Percentiles rank a stretch among this genome's conserved stretches.
Evolutionary conservation across 2,888 invertebrate species (phyloP).

Genomic region (Aphidoletes aphidimyza): DNA sequence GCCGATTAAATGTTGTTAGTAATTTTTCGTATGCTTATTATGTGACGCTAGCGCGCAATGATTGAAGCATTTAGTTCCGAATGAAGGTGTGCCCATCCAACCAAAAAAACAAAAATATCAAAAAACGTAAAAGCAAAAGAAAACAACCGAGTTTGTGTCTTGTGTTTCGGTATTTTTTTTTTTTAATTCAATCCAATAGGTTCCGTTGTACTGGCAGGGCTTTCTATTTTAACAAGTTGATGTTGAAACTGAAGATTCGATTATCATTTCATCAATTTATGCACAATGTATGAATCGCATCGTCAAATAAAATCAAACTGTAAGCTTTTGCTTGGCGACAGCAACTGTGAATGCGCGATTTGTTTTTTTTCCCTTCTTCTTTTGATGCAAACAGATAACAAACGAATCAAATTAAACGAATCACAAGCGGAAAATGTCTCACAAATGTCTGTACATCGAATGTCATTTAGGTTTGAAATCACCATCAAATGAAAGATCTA

Average conservation of each 20-base stretch:
- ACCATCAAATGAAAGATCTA: background rate
- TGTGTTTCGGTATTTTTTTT: background rate
- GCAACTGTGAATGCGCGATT: background rate
- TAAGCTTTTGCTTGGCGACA: background rate
- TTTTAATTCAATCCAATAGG: background rate
- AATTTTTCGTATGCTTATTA: constrained; percentile 6
- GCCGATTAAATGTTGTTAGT: constrained; percentile 18
- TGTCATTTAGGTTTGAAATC: constrained; percentile 36
- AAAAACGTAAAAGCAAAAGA: background rate
- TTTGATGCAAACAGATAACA: constrained; percentile 13
- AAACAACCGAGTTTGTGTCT: background rate
- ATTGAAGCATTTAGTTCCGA: constrained; percentile 51
- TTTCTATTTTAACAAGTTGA: constrained; percentile 51
- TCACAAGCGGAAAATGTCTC: constrained; percentile 44
- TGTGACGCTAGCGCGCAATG: constrained; percentile 22
- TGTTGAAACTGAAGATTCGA: constrained; percentile 42
- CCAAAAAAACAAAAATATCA: constrained; percentile 13
- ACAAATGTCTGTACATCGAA: constrained; percentile 40
- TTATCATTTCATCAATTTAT: constrained; percentile 49
- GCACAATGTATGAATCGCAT: constrained; percentile 41
- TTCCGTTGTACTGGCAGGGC: constrained; percentile 29
- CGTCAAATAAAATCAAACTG: background rate
- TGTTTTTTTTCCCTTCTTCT: background rate
- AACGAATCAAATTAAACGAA: constrained; percentile 31
- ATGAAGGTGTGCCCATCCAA: constrained; percentile 51